These are phyloP conservation scores for Thymelicus lineola DNA, from an alignment of 2,888 invertebrate genomes.

Conservation along the genomic window DNA sequence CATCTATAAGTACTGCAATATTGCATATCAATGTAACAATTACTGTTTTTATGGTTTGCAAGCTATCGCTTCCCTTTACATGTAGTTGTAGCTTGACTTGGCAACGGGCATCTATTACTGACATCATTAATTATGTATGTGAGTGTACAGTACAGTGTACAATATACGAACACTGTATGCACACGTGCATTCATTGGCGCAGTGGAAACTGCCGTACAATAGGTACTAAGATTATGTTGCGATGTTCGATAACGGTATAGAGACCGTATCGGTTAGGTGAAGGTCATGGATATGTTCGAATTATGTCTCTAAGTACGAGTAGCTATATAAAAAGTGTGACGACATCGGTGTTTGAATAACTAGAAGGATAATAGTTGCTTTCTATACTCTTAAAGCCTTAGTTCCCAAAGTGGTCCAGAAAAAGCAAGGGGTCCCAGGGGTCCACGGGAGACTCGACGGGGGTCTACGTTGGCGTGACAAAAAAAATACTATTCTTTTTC, in stretches of 20 bases:
- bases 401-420: too few relatives aligned
- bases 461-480: too few relatives aligned
- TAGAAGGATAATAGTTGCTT: too few relatives aligned
- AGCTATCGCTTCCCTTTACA: neutral
- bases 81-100: neutral
- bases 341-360: too few relatives aligned
- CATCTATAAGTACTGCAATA: neutral
- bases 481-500: too few relatives aligned
- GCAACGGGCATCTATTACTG: neutral
- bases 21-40: neutral
- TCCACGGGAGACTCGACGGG: too few relatives aligned
- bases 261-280: conserved; percentile 2
- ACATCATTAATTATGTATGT: conserved; percentile 1
- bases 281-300: neutral
- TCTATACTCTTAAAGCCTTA: too few relatives aligned
- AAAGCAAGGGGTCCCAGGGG: too few relatives aligned
- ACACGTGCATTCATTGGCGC: conserved; percentile 4
- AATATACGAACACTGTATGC: neutral
- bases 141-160: too few relatives aligned
- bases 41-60: too few relatives aligned
- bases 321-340: too few relatives aligned
- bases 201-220: conserved; percentile 8
- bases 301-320: too few relatives aligned
- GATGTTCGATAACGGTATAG: conserved; percentile 6
- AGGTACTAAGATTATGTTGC: neutral